Base-by-base conservation (phyloP, 2,113 vertebrate genomes). In the Leucoraja erinaceus region DNA sequence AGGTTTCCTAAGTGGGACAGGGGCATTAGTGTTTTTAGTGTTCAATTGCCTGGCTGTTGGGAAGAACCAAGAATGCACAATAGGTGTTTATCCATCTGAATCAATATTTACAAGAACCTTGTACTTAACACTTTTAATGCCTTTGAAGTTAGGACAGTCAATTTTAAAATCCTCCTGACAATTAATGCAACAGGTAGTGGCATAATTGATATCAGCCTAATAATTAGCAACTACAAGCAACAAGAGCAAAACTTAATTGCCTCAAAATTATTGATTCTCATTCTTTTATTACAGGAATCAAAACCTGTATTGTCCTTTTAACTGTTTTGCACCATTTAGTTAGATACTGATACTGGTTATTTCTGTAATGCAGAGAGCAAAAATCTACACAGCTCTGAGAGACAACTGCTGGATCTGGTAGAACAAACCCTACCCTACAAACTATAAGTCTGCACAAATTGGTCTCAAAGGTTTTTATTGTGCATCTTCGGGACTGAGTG, bases 391-490 rank as follows among this genome's bases (percentile, higher is more conserved):
- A 72, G 68, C 4, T 31, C 25, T 74, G 22, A 7, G 66, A 91
- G 68, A 72, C 66, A 25, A 91, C 66, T 91, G 25, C 88, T 47
- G 31, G 38, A 66, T 66, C 68, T 47, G 10, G 38, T 20, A 47
- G 88, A 47, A 20, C 90, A 91, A 54, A 5, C 90, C 9, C 31
- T 72, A 11, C 33, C 90, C 22, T 12, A 47, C 81, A 72, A 91
- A 74, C 25, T 22, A 54, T 74, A 12, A 38, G 33, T 54, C 66
- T 72, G 90, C 72, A 74, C 10, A 91, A 91, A 91, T 91, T 91
- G 68, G 68, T 91, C 90, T 72, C 90, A 72, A 9, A 91, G 90
- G 68, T 74, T 91, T 91, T 70, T 90, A 74, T 72, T 72, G 68
- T 68, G 72, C 68, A 91, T 91, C 90, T 72, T 91, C 25, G 90